Percentiles rank a stretch among this genome's conserved stretches.
phyloP scores from a whole-genome alignment of 2,113 vertebrate genomes.

The Siniperca knerii region DNA sequence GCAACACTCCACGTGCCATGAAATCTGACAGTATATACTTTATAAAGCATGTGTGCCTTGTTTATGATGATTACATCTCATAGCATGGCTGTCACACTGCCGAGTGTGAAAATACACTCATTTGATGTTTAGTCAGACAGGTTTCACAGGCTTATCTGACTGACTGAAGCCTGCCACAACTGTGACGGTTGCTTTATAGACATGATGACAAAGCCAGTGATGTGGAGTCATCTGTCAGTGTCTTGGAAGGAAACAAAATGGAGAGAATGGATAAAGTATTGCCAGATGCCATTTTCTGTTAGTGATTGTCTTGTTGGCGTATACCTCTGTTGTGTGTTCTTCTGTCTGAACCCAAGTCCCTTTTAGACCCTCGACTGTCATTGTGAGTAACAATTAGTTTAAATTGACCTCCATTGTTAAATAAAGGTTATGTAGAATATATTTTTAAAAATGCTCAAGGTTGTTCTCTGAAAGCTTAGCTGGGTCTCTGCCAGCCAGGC shows the following conservation, averaged over 20 bases:
- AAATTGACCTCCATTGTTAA: constrained; percentile 52
- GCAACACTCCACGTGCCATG: background rate
- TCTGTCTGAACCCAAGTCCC: constrained; percentile 14
- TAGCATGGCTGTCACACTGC: background rate
- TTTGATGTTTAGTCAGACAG: constrained; percentile 34
- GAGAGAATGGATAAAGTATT: background rate
- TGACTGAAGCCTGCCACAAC: constrained; percentile 36
- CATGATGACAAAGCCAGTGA: background rate
- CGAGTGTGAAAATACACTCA: constrained; percentile 31
- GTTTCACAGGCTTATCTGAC: constrained; percentile 25
- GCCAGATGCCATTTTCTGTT: background rate
- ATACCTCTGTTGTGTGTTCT: background rate
- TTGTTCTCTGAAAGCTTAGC: constrained; percentile 37
- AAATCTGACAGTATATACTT: background rate
- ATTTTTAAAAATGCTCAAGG: constrained; percentile 25
- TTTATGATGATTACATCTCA: constrained; percentile 12
- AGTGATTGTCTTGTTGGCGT: background rate
- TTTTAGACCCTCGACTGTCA: background rate
- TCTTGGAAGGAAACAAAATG: constrained; percentile 13
- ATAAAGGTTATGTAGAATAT: constrained; percentile 45
- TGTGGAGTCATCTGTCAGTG: background rate
- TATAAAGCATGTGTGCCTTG: background rate
- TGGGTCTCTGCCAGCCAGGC: constrained; percentile 36
- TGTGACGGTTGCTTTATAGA: background rate
- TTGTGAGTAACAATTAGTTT: constrained; percentile 32